A percentile compares a stretch with the other conserved stretches of the same genome.
Evolutionary conservation across 1,140 invertebrate species (phyloP).

Genomic region (Rhizoglyphus robini): DNA sequence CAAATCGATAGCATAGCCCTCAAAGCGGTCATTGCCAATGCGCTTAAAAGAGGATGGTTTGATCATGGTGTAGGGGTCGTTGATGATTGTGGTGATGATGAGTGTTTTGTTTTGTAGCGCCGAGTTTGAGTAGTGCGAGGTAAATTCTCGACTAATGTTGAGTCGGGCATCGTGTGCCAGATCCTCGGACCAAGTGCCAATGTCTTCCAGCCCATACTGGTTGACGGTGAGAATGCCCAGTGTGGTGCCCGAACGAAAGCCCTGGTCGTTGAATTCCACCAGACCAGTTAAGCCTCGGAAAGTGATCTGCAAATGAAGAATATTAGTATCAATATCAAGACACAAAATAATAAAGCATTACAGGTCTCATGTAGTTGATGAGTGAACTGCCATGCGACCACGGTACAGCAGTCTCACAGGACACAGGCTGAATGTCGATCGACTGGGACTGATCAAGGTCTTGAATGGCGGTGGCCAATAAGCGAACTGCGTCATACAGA

Average conservation of each 20-base stretch:
- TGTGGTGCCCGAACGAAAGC: constrained; percentile 75
- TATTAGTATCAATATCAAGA: neutral
- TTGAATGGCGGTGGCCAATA: constrained; percentile 34
- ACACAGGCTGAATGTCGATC: constrained; percentile 28
- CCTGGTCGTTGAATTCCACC: constrained; percentile 81
- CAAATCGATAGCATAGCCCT: constrained; percentile 55
- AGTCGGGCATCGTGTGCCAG: neutral
- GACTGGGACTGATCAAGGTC: constrained; percentile 31
- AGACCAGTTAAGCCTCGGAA: constrained; percentile 78
- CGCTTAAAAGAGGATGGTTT: constrained; percentile 36
- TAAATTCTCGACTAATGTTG: constrained; percentile 16
- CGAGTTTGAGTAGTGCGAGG: neutral
- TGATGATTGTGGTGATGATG: constrained; percentile 69
- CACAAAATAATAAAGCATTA: too few species aligned
- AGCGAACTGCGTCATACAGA: constrained; percentile 35
- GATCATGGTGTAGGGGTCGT: constrained; percentile 28
- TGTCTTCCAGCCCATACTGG: constrained; percentile 36
- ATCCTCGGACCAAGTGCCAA: constrained; percentile 14
- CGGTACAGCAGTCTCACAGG: constrained; percentile 35
- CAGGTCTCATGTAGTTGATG: constrained; percentile 94
- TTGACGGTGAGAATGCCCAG: constrained; percentile 76
- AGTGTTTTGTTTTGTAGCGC: constrained; percentile 73
- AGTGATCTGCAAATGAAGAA: constrained; percentile 50
- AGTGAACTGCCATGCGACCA: constrained; percentile 87
- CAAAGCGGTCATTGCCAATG: constrained; percentile 64